Evolutionary conservation across 1,140 invertebrate genomes (phyloP).

Genomic region (Camponotus vicinus): DNA sequence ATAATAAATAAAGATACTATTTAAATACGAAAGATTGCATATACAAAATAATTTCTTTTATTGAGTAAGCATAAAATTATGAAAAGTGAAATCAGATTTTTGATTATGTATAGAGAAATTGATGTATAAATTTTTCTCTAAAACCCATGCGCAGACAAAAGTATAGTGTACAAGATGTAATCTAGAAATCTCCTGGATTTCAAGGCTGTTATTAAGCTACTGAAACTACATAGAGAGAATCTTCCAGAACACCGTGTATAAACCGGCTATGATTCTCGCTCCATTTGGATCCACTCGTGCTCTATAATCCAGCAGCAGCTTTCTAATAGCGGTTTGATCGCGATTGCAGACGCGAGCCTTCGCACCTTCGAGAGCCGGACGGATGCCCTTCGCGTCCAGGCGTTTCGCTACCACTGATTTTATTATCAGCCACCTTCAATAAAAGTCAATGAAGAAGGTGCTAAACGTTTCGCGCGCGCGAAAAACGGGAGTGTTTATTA

Average conservation of each 20-base stretch:
- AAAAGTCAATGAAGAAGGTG: conserved; percentile 66
- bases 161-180: not conserved
- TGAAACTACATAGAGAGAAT: not conserved
- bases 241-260: conserved; percentile 14
- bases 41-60: not conserved
- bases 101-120: not conserved
- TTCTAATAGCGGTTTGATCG: conserved; percentile 30
- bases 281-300: conserved; percentile 16
- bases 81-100: not conserved
- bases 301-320: conserved; percentile 9
- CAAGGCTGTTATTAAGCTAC: not conserved
- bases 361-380: conserved; percentile 26
- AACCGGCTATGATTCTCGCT: conserved; percentile 6
- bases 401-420: conserved; percentile 18
- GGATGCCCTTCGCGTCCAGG: not conserved
- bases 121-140: not conserved
- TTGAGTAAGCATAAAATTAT: not conserved
- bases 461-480: conserved; percentile 64
- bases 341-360: conserved; percentile 26
- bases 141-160: not conserved
- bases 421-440: conserved; percentile 56
- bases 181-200: not conserved
- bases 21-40: not conserved
- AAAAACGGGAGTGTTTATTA: conserved; percentile 70
- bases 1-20: not conserved